Percentiles rank a stretch among this genome's conserved stretches.
phyloP scores from a whole-genome alignment of 1,140 invertebrate species.

The Portunus trituberculatus region DNA sequence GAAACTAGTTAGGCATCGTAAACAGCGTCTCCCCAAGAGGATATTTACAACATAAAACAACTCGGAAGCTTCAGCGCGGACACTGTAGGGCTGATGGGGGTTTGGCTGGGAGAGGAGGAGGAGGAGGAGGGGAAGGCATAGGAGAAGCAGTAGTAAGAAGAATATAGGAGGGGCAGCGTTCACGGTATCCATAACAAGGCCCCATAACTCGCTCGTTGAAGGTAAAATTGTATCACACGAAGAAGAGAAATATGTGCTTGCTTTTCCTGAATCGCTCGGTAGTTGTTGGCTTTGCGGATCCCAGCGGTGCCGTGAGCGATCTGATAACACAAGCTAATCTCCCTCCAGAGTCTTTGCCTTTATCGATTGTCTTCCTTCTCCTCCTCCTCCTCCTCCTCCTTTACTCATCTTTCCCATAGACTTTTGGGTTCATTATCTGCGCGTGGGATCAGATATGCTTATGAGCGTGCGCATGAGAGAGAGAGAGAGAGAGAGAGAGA shows the following conservation, averaged over 20 bases:
- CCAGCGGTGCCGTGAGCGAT: not conserved
- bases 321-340: not conserved
- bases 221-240: not conserved
- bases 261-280: too few species aligned
- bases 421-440: not conserved
- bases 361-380: not conserved
- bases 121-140: not conserved
- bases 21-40: conserved; percentile 13
- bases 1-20: conserved; percentile 53
- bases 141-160: not conserved
- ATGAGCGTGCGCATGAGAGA: not conserved
- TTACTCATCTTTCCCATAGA: not conserved
- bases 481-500: too few species aligned
- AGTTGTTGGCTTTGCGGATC: too few species aligned
- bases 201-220: not conserved
- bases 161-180: too few species aligned
- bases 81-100: not conserved
- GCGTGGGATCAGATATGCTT: not conserved
- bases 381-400: not conserved
- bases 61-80: not conserved
- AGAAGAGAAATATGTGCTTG: not conserved
- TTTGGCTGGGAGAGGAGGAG: not conserved
- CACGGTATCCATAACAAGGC: too few species aligned
- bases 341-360: not conserved
- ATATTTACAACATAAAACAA: not conserved